phyloP scores from a whole-genome alignment of 2,888 invertebrate genomes.

The Pocota personata region DNA sequence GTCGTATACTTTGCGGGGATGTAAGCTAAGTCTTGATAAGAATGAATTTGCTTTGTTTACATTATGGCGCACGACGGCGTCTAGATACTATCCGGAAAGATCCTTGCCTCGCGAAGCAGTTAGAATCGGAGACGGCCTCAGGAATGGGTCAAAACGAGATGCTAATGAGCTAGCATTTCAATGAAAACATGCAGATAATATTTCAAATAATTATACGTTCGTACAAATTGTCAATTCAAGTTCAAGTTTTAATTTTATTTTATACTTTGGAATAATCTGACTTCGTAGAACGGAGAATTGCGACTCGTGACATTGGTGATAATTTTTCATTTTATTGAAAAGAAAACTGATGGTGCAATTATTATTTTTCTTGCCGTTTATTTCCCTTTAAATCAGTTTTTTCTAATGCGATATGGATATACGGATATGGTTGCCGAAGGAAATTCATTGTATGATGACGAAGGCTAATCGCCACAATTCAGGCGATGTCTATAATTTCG shows the following conservation, averaged over 20 bases:
- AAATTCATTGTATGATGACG: too few species aligned
- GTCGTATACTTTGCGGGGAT: not conserved
- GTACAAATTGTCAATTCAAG: slow-evolving; percentile 52
- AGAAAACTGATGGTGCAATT: slow-evolving; percentile 17
- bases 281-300: not conserved
- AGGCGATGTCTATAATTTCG: too few species aligned
- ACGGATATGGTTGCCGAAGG: too few species aligned
- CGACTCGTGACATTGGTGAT: slow-evolving; percentile 28
- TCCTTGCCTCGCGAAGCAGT: not conserved
- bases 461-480: too few species aligned
- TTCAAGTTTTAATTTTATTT: slow-evolving; percentile 54
- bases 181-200: slow-evolving; percentile 42
- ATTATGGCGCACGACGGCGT: not conserved
- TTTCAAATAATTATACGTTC: slow-evolving; percentile 39
- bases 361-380: too few species aligned
- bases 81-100: not conserved
- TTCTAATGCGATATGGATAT: too few species aligned
- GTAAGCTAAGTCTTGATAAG: not conserved
- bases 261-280: slow-evolving; percentile 2
- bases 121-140: slow-evolving; percentile 7
- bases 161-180: slow-evolving; percentile 41
- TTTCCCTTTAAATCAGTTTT: too few species aligned
- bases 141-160: slow-evolving; percentile 25
- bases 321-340: slow-evolving; percentile 1
- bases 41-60: slow-evolving; percentile 34